Base-by-base conservation (phyloP, 2,113 vertebrate species). In the Podarcis raffonei region DNA sequence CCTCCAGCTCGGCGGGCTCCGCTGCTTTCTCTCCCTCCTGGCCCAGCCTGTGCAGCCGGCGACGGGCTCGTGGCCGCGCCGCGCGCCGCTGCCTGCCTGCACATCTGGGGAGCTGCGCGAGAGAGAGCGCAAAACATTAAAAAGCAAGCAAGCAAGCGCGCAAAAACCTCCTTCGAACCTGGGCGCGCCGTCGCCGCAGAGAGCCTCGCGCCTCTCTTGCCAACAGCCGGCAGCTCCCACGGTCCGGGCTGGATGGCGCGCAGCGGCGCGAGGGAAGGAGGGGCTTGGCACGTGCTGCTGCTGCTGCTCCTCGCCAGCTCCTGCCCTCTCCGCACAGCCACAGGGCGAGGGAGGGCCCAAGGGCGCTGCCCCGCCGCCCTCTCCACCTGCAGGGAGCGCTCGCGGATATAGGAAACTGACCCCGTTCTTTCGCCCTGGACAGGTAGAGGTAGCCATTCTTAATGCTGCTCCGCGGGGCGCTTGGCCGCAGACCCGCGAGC, bases 11-110 rank as follows among this genome's bases (percentile, higher is more conserved):
- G n/a, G 71, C 84, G 81, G 81, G 62, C 81, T 83, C 16, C 81
- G 65, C 81, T 68, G 57, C 80, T 32, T 62, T 35, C 80, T 35
- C 42, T 83, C 83, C 68, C 82, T 42, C 66, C 69, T 22, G 84
- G 71, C 72, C 72, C 84, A 76, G 32, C 8, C 84, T 9, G 53
- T 75, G 71, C 68, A 84, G 68, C 30, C 83, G 27, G 53, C 53
- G 71, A 16, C 71, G 25, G 53, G 84, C 84, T 85, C 84, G 84
- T 75, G 84, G 84, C 71, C 84, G 84, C 84, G 84, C 71, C 48
- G 84, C 84, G 84, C 83, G 83, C 83, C 42, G 2, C 83, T 57
- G 69, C 69, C 69, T 57, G 83, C 68, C n/a, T 16, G 83, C 53
- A 76, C 69, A 57, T 74, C 69, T 59, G 71, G 84, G 30, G n/a